Evolutionary conservation across 2,888 invertebrate genomes (phyloP), one percentile per base, ranked within the genome.

Genomic region (Bellardia pandia): DNA sequence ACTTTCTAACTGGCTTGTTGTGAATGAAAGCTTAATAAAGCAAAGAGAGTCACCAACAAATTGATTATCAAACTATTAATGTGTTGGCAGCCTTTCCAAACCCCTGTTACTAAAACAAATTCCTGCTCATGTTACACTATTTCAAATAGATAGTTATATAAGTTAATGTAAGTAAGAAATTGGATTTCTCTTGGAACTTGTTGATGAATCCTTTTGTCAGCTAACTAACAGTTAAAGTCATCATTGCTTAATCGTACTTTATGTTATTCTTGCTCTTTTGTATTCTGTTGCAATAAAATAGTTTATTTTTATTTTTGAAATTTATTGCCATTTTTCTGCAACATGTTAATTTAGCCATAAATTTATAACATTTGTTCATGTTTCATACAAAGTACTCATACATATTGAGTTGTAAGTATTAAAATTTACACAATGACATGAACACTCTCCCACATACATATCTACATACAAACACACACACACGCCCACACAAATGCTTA

Each of bases 331-430:
- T 79, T 85, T 79, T 68, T 85, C 66, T 85, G 79, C 51, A 85
- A 85, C 79, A 85, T 79, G 74, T 85, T 79, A 79, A 85, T 85
- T 85, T 85, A 85, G 77, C 71, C 83, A 83, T 83, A 83, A 83
- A 83, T 85, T 79, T 85, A 75, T 79, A 79, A 79, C 74, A 75
- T 85, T 85, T 85, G 72, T 79, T 77, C 77, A 77, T 83, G 83
- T 85, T 79, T 85, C 68, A 79, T 75, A 56, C 8, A 72, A 77
- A 56, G n/a, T 71, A 56, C 64, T 40, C 62, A 23, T n/a, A 77
- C 48, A 58, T 77, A 83, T 83, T 77, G 83, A 77, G 83, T 77
- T 64, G 71, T 71, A 45, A 45, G 45, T 45, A 83, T 83, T 77
- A 71, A 77, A 71, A 64, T 71, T 66, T 83, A 71, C 64, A 76